These are phyloP conservation scores for Pomatorhinus ruficollis DNA, from an alignment of 2,113 vertebrate genomes.

Conservation along the genomic window DNA sequence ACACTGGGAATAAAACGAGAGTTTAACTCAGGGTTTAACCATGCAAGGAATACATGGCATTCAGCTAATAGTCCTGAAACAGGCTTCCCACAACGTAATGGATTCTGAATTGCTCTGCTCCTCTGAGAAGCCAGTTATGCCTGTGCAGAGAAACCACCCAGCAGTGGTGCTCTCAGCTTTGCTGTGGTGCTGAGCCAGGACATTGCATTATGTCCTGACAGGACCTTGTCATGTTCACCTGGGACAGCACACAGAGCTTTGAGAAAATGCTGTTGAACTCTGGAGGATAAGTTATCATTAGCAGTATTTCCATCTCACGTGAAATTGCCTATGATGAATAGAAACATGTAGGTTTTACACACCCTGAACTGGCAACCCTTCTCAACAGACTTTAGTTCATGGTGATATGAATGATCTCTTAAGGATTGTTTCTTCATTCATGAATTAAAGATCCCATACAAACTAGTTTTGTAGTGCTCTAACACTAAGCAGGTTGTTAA, in stretches of 20 bases:
- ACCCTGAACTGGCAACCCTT: not conserved
- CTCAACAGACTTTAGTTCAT: not conserved
- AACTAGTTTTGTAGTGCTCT: not conserved
- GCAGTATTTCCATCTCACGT: not conserved
- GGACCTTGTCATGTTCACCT: not conserved
- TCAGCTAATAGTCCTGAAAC: not conserved
- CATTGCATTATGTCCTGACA: not conserved
- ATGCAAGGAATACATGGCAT: not conserved
- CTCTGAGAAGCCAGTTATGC: not conserved
- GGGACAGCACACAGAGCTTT: not conserved
- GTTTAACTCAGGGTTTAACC: constrained; percentile 9
- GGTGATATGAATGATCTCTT: not conserved
- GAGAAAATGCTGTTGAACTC: not conserved
- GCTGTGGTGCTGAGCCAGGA: not conserved
- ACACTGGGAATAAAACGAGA: not conserved
- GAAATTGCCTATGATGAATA: not conserved
- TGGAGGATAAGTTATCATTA: not conserved
- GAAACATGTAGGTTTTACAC: not conserved
- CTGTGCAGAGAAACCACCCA: not conserved
- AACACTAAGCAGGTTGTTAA: not conserved
- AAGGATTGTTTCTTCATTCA: not conserved
- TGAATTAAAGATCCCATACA: not conserved
- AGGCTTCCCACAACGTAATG: not conserved
- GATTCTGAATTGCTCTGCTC: not conserved
- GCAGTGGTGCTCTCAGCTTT: not conserved